phyloP scores from a whole-genome alignment of 2,888 invertebrate genomes.

The Caenorhabditis japonica region DNA sequence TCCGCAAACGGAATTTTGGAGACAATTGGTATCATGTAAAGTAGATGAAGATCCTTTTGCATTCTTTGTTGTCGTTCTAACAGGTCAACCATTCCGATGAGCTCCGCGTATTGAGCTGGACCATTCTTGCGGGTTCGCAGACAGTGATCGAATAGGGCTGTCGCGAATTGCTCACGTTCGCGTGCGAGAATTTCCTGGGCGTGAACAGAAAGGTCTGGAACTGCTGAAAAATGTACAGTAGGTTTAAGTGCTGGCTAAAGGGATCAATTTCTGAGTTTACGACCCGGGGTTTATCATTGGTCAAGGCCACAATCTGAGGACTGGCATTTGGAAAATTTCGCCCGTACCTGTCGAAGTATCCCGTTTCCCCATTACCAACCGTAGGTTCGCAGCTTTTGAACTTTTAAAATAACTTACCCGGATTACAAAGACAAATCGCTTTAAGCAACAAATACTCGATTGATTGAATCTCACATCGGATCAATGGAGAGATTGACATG shows the following conservation, averaged over 20 bases:
- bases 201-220: slow-evolving; percentile 26
- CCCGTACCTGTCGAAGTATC: no score
- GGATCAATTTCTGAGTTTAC: no score
- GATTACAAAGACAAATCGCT: slow-evolving; percentile 39
- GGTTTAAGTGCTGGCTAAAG: no score
- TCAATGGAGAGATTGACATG: slow-evolving; percentile 35
- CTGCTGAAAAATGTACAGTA: slow-evolving; percentile 14
- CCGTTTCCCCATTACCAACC: no score
- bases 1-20: slow-evolving; percentile 6
- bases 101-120: slow-evolving; percentile 15
- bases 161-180: slow-evolving; percentile 13
- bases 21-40: slow-evolving; percentile 16
- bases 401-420: slow-evolving; percentile 18
- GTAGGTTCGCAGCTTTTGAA: no score
- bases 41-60: slow-evolving; percentile 35
- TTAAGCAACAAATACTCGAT: slow-evolving; percentile 35
- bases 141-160: slow-evolving; percentile 32
- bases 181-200: slow-evolving; percentile 2
- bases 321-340: no score
- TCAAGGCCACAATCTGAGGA: no score
- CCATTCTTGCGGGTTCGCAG: slow-evolving; percentile 13
- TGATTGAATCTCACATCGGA: slow-evolving; percentile 18
- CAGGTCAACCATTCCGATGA: slow-evolving; percentile 25
- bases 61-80: slow-evolving; percentile 30
- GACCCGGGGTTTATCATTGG: no score